Evolutionary conservation across 2,113 vertebrate genomes (phyloP), one percentile per base, ranked within the genome.

Genomic region (Hydropotes inermis): DNA sequence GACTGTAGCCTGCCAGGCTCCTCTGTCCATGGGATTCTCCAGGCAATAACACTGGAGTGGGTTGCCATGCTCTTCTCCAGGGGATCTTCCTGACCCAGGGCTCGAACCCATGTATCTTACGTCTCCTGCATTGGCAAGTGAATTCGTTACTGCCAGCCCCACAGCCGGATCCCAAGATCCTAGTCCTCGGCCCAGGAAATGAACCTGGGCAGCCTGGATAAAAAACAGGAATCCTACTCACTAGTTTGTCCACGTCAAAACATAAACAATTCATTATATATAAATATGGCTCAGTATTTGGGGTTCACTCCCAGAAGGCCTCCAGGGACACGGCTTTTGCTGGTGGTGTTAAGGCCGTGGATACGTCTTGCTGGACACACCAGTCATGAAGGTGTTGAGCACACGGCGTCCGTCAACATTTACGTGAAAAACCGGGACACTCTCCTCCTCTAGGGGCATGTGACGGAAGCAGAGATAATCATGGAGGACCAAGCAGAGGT

Each of bases 361-460:
- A 6, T 27, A 50, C 7, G 1, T 7, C 64, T 81, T 81, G 17
- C 58, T 36, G 67, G 28, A 19, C 27, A 5, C 2, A 15, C 17
- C 0, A 3, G 45, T 11, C 19, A 30, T 8, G 14, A 9, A 4
- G 3, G 8, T 13, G 7, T 11, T 45, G 50, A 76, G 36, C 87
- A 33, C 39, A 54, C 8, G 39, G 12, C 36, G 4, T 61, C 39
- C 16, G 5, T 27, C 64, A 27, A 11, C 6, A 6, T 27, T 92
- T 17, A 21, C 12, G 15, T 17, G 54, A 82, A 84, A 79, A 78
- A 30, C 13, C 5, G 3, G 28, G 85, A 50, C 30, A 70, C 61
- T 74, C 58, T 90, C 25, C 16, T 76, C 36, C 70, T 43, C 70
- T 43, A 3, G 21, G 33, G 23, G 2, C 7, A 2, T 33, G 5